Conservation (phyloP, 1,140 invertebrate species). For the Thrips palmi region DNA sequence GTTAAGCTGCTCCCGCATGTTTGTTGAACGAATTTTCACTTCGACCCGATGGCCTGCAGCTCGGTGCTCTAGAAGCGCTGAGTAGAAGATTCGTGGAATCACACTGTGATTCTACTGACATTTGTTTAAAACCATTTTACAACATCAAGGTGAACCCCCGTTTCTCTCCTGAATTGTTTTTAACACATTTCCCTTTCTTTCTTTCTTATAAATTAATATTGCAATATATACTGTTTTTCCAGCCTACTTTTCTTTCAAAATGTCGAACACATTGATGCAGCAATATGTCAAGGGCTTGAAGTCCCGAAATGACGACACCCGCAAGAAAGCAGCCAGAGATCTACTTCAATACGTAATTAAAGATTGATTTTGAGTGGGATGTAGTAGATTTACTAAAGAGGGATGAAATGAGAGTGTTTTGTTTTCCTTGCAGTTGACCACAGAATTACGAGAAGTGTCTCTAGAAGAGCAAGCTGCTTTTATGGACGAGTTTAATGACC, state of each 20-base stretch:
- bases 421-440: slow-evolving; percentile 33
- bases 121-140: too few relatives aligned
- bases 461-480: slow-evolving; percentile 76
- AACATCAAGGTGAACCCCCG: too few relatives aligned
- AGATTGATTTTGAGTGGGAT: not conserved
- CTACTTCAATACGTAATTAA: slow-evolving; percentile 63
- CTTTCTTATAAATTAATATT: too few relatives aligned
- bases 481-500: slow-evolving; percentile 88
- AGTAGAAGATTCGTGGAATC: too few relatives aligned
- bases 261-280: slow-evolving; percentile 43
- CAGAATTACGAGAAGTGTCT: slow-evolving; percentile 80
- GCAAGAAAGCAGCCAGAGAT: slow-evolving; percentile 69
- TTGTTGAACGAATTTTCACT: too few relatives aligned
- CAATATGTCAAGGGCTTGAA: slow-evolving; percentile 75
- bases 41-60: too few relatives aligned
- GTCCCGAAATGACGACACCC: slow-evolving; percentile 66
- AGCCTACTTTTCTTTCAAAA: slow-evolving; percentile 18
- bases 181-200: too few relatives aligned
- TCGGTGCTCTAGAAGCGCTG: too few relatives aligned
- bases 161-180: too few relatives aligned
- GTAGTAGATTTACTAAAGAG: not conserved
- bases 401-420: not conserved
- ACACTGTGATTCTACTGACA: too few relatives aligned
- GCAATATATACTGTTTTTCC: not conserved
- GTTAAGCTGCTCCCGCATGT: too few relatives aligned